Base-by-base conservation (phyloP, 2,888 invertebrate genomes). In the Dryomyza anilis region DNA sequence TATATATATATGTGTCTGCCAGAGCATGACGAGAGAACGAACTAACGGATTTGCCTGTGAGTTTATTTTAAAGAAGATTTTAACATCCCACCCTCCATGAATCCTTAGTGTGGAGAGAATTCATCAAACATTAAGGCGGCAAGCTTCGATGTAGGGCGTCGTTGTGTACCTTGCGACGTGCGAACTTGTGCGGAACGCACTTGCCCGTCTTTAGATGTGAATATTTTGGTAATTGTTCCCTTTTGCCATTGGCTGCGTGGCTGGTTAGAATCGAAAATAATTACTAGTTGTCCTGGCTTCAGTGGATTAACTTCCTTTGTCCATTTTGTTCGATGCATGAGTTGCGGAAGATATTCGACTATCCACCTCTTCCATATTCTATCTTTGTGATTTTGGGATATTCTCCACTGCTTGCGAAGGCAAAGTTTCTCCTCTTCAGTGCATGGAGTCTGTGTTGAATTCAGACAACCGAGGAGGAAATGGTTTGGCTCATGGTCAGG, bases 401-500 rank as follows among this genome's bases (percentile, higher is more conserved):
- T 57, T 48, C 29, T 25, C 60, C 46, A 48, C 23, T 48, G 60
- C n/a, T n/a, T n/a, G n/a, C n/a, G n/a, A n/a, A n/a, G n/a, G n/a
- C n/a, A n/a, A n/a, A n/a, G n/a, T n/a, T n/a, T n/a, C n/a, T 60
- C 50, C 29, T 52, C 64, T 21, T 39, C 50, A 1, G 43, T 23
- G 30, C 46, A 6, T 29, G 69, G 64, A 14, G 64, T 66, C 48
- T 67, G 68, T 10, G 63, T 50, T 1, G 61, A 64, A 36, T 68
- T 67, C 6, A 45, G 36, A 27, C 30, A 21, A 12, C 64, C 66
- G n/a, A 65, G 21, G n/a, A 69, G 53, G 39, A n/a, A n/a, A n/a
- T 67, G 66, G 25, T 61, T 67, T 25, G 66, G 67, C 1, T 61
- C 64, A 1, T 66, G 69, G 16, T 62, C n/a, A 1, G 64, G 67